These are phyloP conservation scores for Augochlora pura DNA, from an alignment of 1,140 invertebrate species.

Conservation along the genomic window DNA sequence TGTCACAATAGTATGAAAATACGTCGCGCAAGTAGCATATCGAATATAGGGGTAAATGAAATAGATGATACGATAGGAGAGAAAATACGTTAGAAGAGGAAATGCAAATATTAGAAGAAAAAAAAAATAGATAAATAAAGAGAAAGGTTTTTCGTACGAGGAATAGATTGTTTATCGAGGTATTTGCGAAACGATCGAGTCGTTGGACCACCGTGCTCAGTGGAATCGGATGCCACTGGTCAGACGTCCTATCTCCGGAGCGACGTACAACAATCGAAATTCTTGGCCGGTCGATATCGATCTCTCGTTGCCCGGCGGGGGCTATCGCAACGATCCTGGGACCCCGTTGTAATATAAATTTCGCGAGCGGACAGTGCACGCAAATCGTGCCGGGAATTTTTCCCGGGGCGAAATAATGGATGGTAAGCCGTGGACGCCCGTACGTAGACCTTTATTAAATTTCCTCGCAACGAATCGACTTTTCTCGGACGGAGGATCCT, in stretches of 20 bases:
- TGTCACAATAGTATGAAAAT: no score
- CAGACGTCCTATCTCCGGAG: constrained; percentile 5
- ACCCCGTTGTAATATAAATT: constrained; percentile 40
- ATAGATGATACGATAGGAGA: no score
- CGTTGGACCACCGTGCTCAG: not conserved
- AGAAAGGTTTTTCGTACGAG: not conserved
- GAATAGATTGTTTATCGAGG: not conserved
- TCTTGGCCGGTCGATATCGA: not conserved
- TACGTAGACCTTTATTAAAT: constrained; percentile 52
- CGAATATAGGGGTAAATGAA: no score
- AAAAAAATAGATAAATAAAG: no score
- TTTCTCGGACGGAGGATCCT: not conserved
- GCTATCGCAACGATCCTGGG: constrained; percentile 31
- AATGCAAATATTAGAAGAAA: no score
- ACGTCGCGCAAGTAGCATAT: no score
- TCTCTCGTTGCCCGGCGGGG: not conserved
- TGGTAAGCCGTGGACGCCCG: constrained; percentile 33
- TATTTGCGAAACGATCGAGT: not conserved
- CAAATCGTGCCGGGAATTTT: constrained; percentile 56
- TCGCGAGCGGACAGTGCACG: constrained; percentile 40
- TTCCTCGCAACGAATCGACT: constrained; percentile 37
- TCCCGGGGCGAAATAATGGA: constrained; percentile 47
- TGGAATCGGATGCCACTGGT: constrained; percentile 4
- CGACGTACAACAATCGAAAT: constrained; percentile 29
- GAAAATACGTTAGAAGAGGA: no score